Conservation (phyloP, 2,113 vertebrate species). For the Podarcis muralis region DNA sequence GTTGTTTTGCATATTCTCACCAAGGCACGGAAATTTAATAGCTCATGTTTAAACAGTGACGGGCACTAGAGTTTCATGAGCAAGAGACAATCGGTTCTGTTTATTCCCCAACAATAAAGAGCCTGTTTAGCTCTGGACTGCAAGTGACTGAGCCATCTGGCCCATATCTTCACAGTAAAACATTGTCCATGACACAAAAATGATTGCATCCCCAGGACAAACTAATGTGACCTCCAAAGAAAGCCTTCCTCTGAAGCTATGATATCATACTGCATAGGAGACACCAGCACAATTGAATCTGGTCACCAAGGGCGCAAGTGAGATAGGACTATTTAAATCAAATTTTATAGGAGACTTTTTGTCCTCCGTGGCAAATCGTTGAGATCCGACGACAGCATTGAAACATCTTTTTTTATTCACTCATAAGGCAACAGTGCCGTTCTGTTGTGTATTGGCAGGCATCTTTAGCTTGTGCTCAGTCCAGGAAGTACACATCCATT, state of each 20-base stretch:
- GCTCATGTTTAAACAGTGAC: constrained; percentile 78
- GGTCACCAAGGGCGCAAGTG: constrained; percentile 83
- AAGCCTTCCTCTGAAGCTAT: constrained; percentile 87
- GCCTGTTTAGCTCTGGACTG: constrained; percentile 79
- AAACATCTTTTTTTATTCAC: constrained; percentile 84
- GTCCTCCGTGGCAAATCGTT: constrained; percentile 79
- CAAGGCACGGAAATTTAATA: constrained; percentile 77
- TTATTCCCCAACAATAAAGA: constrained; percentile 79
- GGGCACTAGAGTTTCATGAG: constrained; percentile 82
- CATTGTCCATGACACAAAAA: constrained; percentile 87
- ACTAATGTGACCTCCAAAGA: constrained; percentile 82
- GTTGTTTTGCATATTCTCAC: constrained; percentile 71
- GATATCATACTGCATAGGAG: constrained; percentile 84
- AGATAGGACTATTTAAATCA: constrained; percentile 84
- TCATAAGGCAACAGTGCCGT: constrained; percentile 77
- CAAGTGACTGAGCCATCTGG: constrained; percentile 86
- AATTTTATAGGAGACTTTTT: constrained; percentile 83
- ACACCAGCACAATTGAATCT: constrained; percentile 86
- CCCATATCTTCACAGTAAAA: constrained; percentile 86
- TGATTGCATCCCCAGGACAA: constrained; percentile 85
- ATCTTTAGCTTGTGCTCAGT: constrained; percentile 59
- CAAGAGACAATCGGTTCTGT: constrained; percentile 80
- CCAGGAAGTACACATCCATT: constrained; percentile 78
- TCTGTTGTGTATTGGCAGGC: constrained; percentile 75
- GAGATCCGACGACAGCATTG: constrained; percentile 81